Conservation (phyloP, 2,113 vertebrate genomes). For the Etheostoma spectabile region DNA sequence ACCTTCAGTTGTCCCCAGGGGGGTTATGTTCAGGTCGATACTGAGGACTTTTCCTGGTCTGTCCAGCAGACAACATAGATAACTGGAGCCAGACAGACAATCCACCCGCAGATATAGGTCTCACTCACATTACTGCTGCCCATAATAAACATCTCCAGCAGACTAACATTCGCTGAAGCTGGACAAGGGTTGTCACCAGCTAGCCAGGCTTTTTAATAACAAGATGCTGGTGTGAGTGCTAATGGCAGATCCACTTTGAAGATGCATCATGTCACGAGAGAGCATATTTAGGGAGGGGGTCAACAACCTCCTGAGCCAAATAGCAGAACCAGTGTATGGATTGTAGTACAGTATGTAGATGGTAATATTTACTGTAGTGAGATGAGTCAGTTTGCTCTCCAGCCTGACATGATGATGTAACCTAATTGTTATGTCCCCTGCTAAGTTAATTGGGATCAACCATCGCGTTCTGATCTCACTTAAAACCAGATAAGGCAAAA, state of each 20-base stretch:
- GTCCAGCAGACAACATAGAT: slow-evolving; percentile 53
- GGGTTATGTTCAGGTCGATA: slow-evolving; percentile 63
- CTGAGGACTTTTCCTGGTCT: slow-evolving; percentile 56
- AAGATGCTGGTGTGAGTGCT: slow-evolving; percentile 26
- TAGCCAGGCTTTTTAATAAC: slow-evolving; percentile 25
- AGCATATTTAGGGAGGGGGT: background rate
- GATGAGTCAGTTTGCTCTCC: slow-evolving; percentile 12
- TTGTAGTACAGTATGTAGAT: background rate
- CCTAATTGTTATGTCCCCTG: slow-evolving; percentile 40
- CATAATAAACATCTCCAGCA: slow-evolving; percentile 71
- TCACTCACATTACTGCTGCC: slow-evolving; percentile 69
- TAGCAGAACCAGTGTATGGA: background rate
- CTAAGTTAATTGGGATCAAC: slow-evolving; percentile 69
- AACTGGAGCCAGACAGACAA: slow-evolving; percentile 74
- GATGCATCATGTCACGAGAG: slow-evolving; percentile 26
- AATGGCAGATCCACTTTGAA: background rate
- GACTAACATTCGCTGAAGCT: slow-evolving; percentile 56
- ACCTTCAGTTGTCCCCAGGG: slow-evolving; percentile 60
- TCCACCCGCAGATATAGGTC: slow-evolving; percentile 70
- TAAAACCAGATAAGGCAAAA: slow-evolving; percentile 67
- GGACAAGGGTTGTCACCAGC: slow-evolving; percentile 46
- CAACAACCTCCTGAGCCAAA: background rate
- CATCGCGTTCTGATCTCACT: slow-evolving; percentile 40
- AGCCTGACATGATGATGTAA: slow-evolving; percentile 43
- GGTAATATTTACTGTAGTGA: slow-evolving; percentile 9